Base-by-base conservation (phyloP, 2,888 invertebrate species). In the Erebia palarica region DNA sequence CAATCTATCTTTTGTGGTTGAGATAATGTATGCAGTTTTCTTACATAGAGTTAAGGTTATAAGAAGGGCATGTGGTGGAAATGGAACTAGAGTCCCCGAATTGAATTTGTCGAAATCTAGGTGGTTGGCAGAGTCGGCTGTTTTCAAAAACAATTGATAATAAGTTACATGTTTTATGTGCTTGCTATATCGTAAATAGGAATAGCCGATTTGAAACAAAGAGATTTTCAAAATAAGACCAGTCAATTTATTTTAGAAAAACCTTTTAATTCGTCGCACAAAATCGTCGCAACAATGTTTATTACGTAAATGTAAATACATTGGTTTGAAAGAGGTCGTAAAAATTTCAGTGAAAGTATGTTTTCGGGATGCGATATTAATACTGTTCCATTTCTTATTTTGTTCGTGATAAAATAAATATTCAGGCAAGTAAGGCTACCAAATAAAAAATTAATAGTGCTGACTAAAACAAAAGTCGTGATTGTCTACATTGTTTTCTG, bases 271-370 rank as follows among this genome's bases (percentile, higher is more conserved):
- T 49, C 63, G 47, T 14, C 47, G n/a, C 10, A 64, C n/a, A 51
- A 66, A 55, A 61, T 21, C 44, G 64, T 69, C 42, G 55, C 60
- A 55, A 65, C 65, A 60, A 70, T 68, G 51, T 60, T 65, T 16
- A 66, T 69, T 72, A 53, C n/a, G 53, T 53, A 53, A 53, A 53
- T 16, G 53, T 53, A 8, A 65, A 65, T 42, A 42, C 65, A 47
- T 70, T 70, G 13, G 60, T 70, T 70, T 73, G 49, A 70, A 70
- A 73, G 70, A 70, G 70, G 65, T 70, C 73, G 68, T 73, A 65
- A 70, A 73, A 65, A 55, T 60, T 47, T 65, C 27, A 55, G 53
- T 60, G 64, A 55, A 73, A 68, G 59, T 64, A 49, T 65, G 70
- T 73, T 71, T 73, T 68, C 44, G 63, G 68, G 65, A 69, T 71